Evolutionary conservation across 2,797 vertebrate species (phyloP).

Genomic region (Centroberyx gerrardi): DNA sequence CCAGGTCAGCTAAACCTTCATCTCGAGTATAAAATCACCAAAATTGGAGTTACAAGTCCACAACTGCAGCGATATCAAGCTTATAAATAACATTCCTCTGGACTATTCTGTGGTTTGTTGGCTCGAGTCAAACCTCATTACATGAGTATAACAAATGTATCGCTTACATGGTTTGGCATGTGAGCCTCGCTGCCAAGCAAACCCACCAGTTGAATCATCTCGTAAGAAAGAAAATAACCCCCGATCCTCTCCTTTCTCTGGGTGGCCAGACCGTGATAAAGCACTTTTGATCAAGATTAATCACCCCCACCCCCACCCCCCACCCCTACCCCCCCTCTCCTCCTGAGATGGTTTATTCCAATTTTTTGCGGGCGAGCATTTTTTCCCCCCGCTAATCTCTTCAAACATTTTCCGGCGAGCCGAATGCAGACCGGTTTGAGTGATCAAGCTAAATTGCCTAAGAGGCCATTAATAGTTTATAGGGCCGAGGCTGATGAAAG

Average conservation of each 20-base stretch:
- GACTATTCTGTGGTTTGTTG: constrained; percentile 19
- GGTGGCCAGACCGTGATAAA: constrained; percentile 55
- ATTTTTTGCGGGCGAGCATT: constrained; percentile 49
- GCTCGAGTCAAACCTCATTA: constrained; percentile 49
- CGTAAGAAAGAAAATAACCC: constrained; percentile 39
- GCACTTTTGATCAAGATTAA: constrained; percentile 65
- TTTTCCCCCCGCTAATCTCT: constrained; percentile 70
- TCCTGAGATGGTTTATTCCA: constrained; percentile 51
- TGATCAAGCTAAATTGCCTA: constrained; percentile 80
- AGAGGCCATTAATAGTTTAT: constrained; percentile 82
- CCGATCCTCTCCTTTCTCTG: constrained; percentile 23
- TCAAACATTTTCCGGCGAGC: constrained; percentile 69
- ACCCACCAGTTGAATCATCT: constrained; percentile 50
- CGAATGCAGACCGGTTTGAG: constrained; percentile 63
- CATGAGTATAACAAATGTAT: constrained; percentile 35
- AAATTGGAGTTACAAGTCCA: constrained; percentile 11
- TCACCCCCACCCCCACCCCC: constrained; percentile 16
- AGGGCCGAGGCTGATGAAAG: constrained; percentile 73
- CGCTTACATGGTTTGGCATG: constrained; percentile 35
- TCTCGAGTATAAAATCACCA: not conserved
- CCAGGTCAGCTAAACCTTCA: not conserved
- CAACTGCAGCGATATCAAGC: not conserved
- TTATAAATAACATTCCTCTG: constrained; percentile 28
- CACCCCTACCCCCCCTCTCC: not conserved
- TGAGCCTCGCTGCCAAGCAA: constrained; percentile 25